These are phyloP conservation scores for Chromis chromis DNA, from an alignment of 2,797 vertebrate genomes.

Conservation along the genomic window DNA sequence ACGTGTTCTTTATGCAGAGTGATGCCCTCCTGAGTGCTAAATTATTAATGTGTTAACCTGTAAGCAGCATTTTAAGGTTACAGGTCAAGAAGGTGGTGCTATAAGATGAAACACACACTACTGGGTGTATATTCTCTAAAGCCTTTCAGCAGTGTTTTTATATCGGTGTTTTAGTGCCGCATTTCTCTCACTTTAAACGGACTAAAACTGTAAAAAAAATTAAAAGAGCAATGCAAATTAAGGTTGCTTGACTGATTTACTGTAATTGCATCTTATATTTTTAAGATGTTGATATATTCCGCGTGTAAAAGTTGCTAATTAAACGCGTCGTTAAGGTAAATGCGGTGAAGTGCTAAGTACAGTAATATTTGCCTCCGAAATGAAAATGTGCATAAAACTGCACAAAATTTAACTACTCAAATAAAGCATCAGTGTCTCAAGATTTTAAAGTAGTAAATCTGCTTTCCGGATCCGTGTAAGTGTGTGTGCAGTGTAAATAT, in stretches of 20 bases:
- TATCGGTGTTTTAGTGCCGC: background rate
- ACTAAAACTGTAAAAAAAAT: background rate
- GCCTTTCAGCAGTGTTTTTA: background rate
- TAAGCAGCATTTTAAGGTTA: constrained; percentile 46
- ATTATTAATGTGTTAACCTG: constrained; percentile 49
- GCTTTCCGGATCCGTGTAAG: background rate
- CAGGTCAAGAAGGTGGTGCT: constrained; percentile 33
- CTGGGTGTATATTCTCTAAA: background rate
- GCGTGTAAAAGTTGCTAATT: background rate
- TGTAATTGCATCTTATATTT: background rate
- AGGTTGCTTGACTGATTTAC: background rate
- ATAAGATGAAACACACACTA: constrained; percentile 12
- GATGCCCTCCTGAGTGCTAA: constrained; percentile 14
- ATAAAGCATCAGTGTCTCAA: too few species aligned
- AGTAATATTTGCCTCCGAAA: background rate
- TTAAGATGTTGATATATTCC: background rate
- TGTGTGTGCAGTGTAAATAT: background rate
- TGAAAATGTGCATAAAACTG: background rate
- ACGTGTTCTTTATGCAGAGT: constrained; percentile 26
- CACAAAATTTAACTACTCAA: too few species aligned
- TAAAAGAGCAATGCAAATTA: background rate
- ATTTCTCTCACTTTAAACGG: background rate
- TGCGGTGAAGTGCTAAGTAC: background rate
- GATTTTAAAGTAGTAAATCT: too few species aligned
- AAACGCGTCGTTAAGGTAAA: background rate